Evolutionary conservation across 2,797 vertebrate species (phyloP).

Genomic region (Pogoniulus pusillus): DNA sequence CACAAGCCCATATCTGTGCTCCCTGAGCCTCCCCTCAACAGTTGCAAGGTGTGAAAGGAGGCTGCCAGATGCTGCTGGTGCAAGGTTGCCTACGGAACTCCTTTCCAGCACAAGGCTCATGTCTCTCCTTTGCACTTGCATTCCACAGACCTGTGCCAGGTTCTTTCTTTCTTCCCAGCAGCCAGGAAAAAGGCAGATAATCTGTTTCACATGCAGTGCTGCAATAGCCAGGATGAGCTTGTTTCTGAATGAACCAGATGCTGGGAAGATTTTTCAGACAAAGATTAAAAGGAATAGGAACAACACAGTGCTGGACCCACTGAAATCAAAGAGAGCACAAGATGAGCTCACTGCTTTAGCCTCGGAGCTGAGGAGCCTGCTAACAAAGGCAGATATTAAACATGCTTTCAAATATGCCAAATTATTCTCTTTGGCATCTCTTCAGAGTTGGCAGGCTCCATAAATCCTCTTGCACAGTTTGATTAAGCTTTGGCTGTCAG

Average conservation of each 20-base stretch:
- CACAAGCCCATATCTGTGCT: not conserved
- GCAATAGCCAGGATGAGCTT: constrained; percentile 9
- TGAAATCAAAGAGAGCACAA: constrained; percentile 21
- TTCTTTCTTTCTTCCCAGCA: not conserved
- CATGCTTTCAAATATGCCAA: constrained; percentile 34
- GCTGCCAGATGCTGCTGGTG: not conserved
- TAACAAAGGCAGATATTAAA: constrained; percentile 55
- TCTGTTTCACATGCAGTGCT: not conserved
- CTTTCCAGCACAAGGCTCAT: accelerated
- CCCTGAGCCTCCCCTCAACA: not conserved
- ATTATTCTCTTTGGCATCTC: constrained; percentile 38
- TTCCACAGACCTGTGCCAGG: not conserved
- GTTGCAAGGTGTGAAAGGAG: not conserved
- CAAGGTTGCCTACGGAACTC: accelerated
- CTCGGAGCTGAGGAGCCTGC: not conserved
- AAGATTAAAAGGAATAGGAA: constrained; percentile 13
- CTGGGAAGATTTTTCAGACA: not conserved
- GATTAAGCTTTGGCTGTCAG: constrained; percentile 47
- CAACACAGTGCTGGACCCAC: not conserved
- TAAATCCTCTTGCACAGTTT: constrained; percentile 52
- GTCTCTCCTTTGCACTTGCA: not conserved
- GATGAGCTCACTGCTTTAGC: constrained; percentile 24
- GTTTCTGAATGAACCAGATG: constrained; percentile 27
- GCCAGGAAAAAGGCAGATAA: not conserved
- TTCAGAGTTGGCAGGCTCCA: constrained; percentile 24